Conservation (phyloP, 2,113 vertebrate genomes). For the Antennarius striatus region DNA sequence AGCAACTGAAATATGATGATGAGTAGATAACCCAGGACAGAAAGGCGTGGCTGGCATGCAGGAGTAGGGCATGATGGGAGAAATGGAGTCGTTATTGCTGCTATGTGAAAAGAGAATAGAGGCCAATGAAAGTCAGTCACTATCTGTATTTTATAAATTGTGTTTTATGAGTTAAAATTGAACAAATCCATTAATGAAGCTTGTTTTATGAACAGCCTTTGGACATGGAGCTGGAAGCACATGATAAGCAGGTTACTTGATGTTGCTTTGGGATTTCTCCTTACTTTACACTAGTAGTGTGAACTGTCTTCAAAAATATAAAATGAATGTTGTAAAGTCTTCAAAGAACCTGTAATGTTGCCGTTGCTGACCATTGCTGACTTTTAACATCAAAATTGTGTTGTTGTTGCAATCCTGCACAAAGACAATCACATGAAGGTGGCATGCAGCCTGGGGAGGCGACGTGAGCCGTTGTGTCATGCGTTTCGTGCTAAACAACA, state of each 20-base stretch:
- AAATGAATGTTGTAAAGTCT: not conserved
- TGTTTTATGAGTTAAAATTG: no score
- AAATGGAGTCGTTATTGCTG: not conserved
- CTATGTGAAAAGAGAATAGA: no score
- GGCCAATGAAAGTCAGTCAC: no score
- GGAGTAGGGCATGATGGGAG: slow-evolving; percentile 10
- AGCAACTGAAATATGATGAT: slow-evolving; percentile 12
- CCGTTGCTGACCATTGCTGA: slow-evolving; percentile 39
- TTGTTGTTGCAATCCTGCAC: slow-evolving; percentile 9
- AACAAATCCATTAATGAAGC: no score
- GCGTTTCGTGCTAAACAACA: not conserved
- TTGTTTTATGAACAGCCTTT: no score
- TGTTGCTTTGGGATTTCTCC: no score
- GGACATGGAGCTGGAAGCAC: no score
- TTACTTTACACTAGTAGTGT: no score
- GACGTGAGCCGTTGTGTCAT: slow-evolving; percentile 5
- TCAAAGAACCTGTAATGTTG: slow-evolving; percentile 8
- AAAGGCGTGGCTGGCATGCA: slow-evolving; percentile 26
- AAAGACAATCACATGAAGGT: slow-evolving; percentile 4
- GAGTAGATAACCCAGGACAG: slow-evolving; percentile 19
- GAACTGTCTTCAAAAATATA: no score
- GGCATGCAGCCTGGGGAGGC: slow-evolving; percentile 30
- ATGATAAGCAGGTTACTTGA: no score
- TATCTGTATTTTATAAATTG: no score
- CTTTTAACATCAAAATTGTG: slow-evolving; percentile 1